These are phyloP conservation scores for Paralichthys olivaceus DNA, from an alignment of 2,113 vertebrate species.

Conservation along the genomic window DNA sequence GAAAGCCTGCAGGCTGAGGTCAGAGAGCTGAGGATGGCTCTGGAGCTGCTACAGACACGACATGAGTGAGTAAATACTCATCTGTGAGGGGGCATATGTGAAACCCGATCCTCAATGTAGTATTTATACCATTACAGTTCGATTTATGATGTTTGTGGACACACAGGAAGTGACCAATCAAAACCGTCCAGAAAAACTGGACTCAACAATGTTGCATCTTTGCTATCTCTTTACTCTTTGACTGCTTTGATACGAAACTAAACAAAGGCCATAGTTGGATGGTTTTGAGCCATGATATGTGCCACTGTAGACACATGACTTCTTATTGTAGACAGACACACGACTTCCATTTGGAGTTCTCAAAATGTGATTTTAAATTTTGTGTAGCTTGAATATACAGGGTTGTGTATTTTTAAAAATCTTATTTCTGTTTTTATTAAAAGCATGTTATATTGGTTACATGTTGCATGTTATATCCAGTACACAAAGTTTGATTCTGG, in stretches of 20 bases:
- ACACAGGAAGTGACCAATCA: conserved; percentile 28
- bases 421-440: too few species aligned
- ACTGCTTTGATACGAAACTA: conserved; percentile 1
- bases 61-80: conserved; percentile 72
- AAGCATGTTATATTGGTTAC: too few species aligned
- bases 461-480: too few species aligned
- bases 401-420: too few species aligned
- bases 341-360: too few species aligned
- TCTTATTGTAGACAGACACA: too few species aligned
- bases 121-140: neutral
- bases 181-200: neutral
- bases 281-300: neutral
- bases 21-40: conserved; percentile 78
- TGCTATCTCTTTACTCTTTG: neutral
- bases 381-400: too few species aligned
- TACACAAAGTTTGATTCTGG: too few species aligned
- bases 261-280: neutral
- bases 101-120: neutral
- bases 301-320: neutral
- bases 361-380: too few species aligned
- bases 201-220: neutral
- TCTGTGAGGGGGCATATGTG: neutral
- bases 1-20: conserved; percentile 75
- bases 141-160: conserved; percentile 8
- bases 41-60: conserved; percentile 77